Evolutionary conservation across 2,113 vertebrate genomes (phyloP), one percentile per base, ranked within the genome.

Genomic region (Carlito syrichta): DNA sequence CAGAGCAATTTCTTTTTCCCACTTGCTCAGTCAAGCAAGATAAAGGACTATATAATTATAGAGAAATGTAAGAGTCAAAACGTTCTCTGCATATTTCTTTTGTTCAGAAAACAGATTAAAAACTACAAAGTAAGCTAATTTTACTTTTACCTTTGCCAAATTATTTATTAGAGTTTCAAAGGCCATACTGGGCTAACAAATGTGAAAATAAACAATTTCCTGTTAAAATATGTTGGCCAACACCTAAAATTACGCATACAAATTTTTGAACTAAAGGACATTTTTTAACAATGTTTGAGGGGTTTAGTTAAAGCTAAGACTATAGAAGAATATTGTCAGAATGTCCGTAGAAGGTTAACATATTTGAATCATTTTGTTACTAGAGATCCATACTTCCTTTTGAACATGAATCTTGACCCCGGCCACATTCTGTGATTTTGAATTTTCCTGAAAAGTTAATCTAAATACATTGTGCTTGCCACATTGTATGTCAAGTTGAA

Each of bases 141-240:
- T 81, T 85, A 62, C 19, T 10, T 54, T 81, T 95, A 48, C 23
- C 7, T 60, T 76, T 95, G 71, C 23, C 20, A 93, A 87, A 30
- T 85, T 92, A 63, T 84, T 82, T 50, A 83, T 77, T 23, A 83
- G 89, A 89, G 81, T 90, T 85, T 96, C 58, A 91, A 85, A 91
- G 66, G 9, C 20, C 40, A 56, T 86, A 3, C 35, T 76, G 20
- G 20, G 30, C 40, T 81, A 50, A 85, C 11, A 91, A 45, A 81
- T 48, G 14, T 86, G 25, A 86, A 63, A 95, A 79, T 56, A 22
- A 84, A 79, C 27, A 71, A 66, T 94, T 92, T 95, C 62, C 91
- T 84, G 8, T 58, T 86, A 78, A 94, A 85, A 83, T 35, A 77
- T 73, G 73, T 60, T 62, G 20, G 11, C 19, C 84, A 89, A 32